Conservation (phyloP, 2,797 vertebrate genomes). For the Pseudopleuronectes americanus region DNA sequence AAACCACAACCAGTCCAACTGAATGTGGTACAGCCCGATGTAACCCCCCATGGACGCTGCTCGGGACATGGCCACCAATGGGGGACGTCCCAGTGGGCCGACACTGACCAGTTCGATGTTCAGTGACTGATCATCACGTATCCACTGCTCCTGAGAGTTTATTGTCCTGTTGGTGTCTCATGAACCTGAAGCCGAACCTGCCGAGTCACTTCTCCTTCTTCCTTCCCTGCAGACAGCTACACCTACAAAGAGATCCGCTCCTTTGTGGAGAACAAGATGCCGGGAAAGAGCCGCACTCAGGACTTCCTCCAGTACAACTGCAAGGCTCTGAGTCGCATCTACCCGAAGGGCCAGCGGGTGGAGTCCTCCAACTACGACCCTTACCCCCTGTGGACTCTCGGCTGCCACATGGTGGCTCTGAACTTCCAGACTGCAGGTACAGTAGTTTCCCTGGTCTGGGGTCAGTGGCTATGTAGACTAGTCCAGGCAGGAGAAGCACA, state of each 20-base stretch:
- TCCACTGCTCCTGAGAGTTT: too few relatives aligned
- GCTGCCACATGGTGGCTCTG: slow-evolving; percentile 96
- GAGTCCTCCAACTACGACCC: slow-evolving; percentile 99
- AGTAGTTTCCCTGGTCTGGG: background rate
- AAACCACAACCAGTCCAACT: too few relatives aligned
- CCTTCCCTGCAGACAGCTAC: slow-evolving; percentile 82
- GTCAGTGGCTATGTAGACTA: too few relatives aligned
- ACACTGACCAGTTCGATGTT: too few relatives aligned
- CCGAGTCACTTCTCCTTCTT: background rate
- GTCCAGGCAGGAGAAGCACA: too few relatives aligned
- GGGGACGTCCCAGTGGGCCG: too few relatives aligned
- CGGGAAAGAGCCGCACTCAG: slow-evolving; percentile 82
- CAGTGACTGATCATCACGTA: too few relatives aligned
- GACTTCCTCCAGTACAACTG: slow-evolving; percentile 92
- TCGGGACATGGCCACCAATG: too few relatives aligned
- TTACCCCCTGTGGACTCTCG: slow-evolving; percentile 91
- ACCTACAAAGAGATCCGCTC: slow-evolving; percentile 96
- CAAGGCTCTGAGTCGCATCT: slow-evolving; percentile 92
- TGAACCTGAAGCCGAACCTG: too few relatives aligned
- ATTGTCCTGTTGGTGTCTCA: background rate
- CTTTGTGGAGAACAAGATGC: slow-evolving; percentile 94
- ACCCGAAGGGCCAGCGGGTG: slow-evolving; percentile 94
- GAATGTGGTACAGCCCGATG: too few relatives aligned
- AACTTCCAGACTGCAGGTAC: slow-evolving; percentile 97
- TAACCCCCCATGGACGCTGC: too few relatives aligned